Conservation (phyloP, 2,113 vertebrate species). For the Anser brachyrhynchus region DNA sequence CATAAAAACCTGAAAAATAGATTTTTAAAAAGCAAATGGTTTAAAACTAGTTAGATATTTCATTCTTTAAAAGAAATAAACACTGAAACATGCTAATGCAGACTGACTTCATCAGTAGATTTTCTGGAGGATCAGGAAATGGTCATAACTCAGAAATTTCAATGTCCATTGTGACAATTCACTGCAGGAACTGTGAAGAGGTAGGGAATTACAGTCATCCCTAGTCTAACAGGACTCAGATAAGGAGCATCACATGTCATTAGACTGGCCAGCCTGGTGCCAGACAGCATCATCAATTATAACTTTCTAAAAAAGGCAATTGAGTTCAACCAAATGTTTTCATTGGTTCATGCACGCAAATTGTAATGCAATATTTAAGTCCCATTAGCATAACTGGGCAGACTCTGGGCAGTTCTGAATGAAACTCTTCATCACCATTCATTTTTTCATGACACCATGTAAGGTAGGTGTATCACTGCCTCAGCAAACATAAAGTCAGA, state of each 20-base stretch:
- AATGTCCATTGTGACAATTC: neutral
- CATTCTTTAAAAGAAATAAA: neutral
- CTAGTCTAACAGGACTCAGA: neutral
- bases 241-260: neutral
- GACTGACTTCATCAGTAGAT: neutral
- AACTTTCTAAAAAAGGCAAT: neutral
- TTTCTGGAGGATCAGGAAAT: neutral
- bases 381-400: neutral
- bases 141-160: neutral
- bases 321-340: neutral
- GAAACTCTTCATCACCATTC: neutral
- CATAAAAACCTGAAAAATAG: neutral
- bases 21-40: neutral
- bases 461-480: neutral
- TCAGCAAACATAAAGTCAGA: neutral
- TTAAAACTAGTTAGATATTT: neutral
- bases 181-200: neutral
- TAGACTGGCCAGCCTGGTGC: neutral
- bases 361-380: neutral
- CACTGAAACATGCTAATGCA: neutral
- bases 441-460: neutral
- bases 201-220: neutral
- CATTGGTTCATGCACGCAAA: neutral
- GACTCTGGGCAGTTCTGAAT: neutral
- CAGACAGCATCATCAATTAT: neutral